These are phyloP conservation scores for Scaptomyza graminum DNA, from an alignment of 1,140 invertebrate genomes.

Conservation along the genomic window DNA sequence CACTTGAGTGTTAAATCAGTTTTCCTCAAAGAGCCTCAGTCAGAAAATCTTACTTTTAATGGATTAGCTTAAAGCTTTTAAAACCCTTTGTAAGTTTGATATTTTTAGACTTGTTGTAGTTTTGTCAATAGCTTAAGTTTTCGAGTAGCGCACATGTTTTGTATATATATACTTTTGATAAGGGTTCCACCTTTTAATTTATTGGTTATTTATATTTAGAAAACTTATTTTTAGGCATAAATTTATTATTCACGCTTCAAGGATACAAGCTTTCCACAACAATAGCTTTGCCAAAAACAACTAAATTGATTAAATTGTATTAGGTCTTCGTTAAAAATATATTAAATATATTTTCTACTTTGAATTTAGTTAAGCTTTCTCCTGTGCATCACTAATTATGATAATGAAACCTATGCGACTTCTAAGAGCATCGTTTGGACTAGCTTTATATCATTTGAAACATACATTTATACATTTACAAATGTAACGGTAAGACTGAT, in stretches of 20 bases:
- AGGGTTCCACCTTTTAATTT: too few species aligned
- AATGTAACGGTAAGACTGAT: too few species aligned
- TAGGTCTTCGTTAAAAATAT: not conserved
- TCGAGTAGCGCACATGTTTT: too few species aligned
- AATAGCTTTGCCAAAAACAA: not conserved
- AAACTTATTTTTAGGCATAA: too few species aligned
- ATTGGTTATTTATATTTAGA: not conserved
- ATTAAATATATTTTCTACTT: too few species aligned
- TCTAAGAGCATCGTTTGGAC: not conserved
- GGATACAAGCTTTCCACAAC: not conserved
- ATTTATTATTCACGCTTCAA: not conserved
- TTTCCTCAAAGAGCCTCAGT: constrained; percentile 18
- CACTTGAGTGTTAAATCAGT: constrained; percentile 35
- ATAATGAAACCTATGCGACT: not conserved
- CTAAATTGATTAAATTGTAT: not conserved
- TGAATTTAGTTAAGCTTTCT: too few species aligned
- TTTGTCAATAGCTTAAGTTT: not conserved
- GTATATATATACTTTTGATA: too few species aligned
- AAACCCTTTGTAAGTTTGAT: not conserved
- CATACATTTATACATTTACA: too few species aligned
- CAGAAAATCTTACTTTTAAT: not conserved
- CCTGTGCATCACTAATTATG: too few species aligned
- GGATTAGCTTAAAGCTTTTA: not conserved
- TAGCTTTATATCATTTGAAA: too few species aligned
- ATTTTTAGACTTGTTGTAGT: not conserved